Conservation (phyloP, 2,797 vertebrate species). For the Smutsia temminckii region DNA sequence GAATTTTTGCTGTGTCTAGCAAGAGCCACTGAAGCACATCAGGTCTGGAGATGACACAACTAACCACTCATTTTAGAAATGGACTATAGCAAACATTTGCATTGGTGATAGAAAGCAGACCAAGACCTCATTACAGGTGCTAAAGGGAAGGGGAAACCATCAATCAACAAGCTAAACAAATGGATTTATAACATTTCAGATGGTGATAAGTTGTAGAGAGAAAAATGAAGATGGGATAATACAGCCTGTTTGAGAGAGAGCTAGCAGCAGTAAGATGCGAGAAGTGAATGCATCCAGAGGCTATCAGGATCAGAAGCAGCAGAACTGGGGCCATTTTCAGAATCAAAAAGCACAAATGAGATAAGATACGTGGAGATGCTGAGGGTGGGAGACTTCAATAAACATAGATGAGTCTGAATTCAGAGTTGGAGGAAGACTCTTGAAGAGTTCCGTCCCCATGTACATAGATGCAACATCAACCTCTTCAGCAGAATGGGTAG, state of each 20-base stretch:
- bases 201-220: background rate
- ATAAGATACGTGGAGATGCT: background rate
- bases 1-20: background rate
- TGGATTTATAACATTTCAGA: background rate
- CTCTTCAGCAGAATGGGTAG: background rate
- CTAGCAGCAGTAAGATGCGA: background rate
- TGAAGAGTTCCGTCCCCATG: background rate
- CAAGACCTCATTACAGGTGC: background rate
- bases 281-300: background rate
- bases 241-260: background rate
- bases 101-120: background rate
- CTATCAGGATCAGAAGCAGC: background rate
- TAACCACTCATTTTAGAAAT: background rate
- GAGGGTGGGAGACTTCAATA: background rate
- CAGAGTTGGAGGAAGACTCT: background rate
- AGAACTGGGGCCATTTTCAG: background rate
- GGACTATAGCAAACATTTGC: background rate
- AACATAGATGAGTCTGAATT: background rate
- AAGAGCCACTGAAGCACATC: background rate
- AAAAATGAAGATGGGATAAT: background rate
- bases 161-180: background rate
- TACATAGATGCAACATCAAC: background rate
- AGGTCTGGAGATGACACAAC: background rate
- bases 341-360: background rate
- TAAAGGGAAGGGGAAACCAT: background rate